These are phyloP conservation scores for Formicarius rufipectus DNA, from an alignment of 2,113 vertebrate genomes.

Conservation along the genomic window DNA sequence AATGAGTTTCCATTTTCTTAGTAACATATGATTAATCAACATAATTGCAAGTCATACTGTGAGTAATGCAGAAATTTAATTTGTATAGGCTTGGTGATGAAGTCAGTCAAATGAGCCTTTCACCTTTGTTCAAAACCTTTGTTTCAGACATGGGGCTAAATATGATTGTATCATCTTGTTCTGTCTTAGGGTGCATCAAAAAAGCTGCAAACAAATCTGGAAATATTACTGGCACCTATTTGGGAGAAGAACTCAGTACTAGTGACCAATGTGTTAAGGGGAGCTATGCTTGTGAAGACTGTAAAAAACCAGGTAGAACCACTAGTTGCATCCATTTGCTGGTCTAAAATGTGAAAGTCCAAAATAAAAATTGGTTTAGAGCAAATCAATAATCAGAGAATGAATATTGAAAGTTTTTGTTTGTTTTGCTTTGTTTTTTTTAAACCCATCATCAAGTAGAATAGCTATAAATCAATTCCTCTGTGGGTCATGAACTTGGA, in stretches of 20 bases:
- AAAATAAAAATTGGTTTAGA: background rate
- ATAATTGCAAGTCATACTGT: slow-evolving; percentile 54
- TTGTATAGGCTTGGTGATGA: slow-evolving; percentile 41
- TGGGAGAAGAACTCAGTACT: background rate
- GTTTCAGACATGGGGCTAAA: background rate
- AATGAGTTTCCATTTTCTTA: slow-evolving; percentile 54
- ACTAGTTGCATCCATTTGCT: background rate
- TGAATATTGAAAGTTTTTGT: background rate
- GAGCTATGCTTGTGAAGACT: background rate
- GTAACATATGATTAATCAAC: slow-evolving; percentile 62
- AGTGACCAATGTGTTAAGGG: background rate
- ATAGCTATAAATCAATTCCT: background rate
- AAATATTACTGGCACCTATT: background rate
- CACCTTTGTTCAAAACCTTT: slow-evolving; percentile 28
- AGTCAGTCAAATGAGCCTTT: slow-evolving; percentile 46
- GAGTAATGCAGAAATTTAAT: slow-evolving; percentile 55
- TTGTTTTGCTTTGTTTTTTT: background rate
- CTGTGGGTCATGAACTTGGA: background rate
- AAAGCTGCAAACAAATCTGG: background rate
- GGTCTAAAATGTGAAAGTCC: background rate
- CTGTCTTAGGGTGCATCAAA: background rate
- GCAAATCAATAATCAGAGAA: background rate
- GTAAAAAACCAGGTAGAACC: background rate
- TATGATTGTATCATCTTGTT: background rate
- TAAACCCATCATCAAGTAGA: background rate